A percentile compares a stretch with the other conserved stretches of the same genome.
Conservation (phyloP, 1,140 invertebrate genomes). For the Mamestra configurata region DNA sequence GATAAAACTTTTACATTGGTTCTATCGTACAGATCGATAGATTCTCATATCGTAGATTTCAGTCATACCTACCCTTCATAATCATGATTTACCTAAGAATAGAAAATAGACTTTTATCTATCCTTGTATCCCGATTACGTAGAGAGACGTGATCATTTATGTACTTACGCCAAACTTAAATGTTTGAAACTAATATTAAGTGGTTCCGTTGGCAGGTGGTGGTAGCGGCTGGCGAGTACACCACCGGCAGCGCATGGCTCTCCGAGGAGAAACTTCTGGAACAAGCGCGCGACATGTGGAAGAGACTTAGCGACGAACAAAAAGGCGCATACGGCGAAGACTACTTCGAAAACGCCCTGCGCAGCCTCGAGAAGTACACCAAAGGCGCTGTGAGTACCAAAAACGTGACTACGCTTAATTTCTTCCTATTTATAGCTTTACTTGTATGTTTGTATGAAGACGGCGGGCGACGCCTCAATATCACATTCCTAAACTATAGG, state of each 20-base stretch:
- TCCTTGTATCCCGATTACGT: background rate
- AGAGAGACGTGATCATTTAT: background rate
- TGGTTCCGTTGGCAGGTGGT: slow-evolving; percentile 85
- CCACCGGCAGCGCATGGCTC: slow-evolving; percentile 93
- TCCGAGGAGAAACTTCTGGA: slow-evolving; percentile 91
- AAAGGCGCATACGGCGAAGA: slow-evolving; percentile 93
- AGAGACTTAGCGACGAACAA: slow-evolving; percentile 91
- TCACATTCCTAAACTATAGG: background rate
- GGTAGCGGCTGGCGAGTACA: slow-evolving; percentile 94
- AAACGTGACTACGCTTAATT: slow-evolving; percentile 53
- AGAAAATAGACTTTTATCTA: too few relatives aligned
- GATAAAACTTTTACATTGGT: too few relatives aligned
- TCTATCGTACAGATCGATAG: too few relatives aligned
- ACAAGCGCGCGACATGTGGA: slow-evolving; percentile 94
- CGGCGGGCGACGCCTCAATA: background rate
- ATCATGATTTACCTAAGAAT: too few relatives aligned
- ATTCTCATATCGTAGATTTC: too few relatives aligned
- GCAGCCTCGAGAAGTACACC: slow-evolving; percentile 93
- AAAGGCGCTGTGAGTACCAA: slow-evolving; percentile 89
- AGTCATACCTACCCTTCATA: too few relatives aligned
- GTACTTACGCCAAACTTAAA: background rate
- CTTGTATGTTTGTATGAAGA: slow-evolving; percentile 2
- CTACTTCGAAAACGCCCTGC: slow-evolving; percentile 93
- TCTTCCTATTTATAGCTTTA: slow-evolving; percentile 43
- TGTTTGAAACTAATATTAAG: slow-evolving; percentile 12